Evolutionary conservation across 2,888 invertebrate genomes (phyloP).

Genomic region (Drosophila aldrichi): DNA sequence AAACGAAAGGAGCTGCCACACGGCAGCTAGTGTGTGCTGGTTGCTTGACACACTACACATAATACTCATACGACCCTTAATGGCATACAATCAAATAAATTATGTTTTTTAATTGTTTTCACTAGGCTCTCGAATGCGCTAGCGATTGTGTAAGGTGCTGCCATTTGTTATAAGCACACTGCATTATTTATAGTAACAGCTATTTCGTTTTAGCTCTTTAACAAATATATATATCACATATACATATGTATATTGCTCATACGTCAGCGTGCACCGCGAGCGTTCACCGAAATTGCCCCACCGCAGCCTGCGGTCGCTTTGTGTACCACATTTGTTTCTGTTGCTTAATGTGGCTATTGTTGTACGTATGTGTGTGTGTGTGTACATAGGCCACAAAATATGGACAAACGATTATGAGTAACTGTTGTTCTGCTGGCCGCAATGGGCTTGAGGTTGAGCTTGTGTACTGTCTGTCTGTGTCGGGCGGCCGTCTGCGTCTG

Average conservation of each 20-base stretch:
- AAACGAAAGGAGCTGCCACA: slow-evolving; percentile 37
- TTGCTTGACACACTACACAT: slow-evolving; percentile 5
- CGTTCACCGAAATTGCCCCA: slow-evolving; percentile 59
- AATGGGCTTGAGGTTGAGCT: slow-evolving; percentile 6
- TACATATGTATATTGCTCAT: slow-evolving; percentile 62
- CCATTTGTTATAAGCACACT: slow-evolving; percentile 21
- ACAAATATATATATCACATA: slow-evolving; percentile 33
- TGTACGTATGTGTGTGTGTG: not conserved
- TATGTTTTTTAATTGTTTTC: slow-evolving; percentile 34
- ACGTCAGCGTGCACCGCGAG: slow-evolving; percentile 40
- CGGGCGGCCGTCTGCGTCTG: slow-evolving; percentile 5
- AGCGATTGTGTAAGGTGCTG: slow-evolving; percentile 6
- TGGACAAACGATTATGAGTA: slow-evolving; percentile 79
- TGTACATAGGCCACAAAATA: slow-evolving; percentile 51
- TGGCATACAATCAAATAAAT: slow-evolving; percentile 29
- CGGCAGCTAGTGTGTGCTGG: not conserved
- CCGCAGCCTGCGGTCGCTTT: slow-evolving; percentile 67
- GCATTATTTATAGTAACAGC: slow-evolving; percentile 43
- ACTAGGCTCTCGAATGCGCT: slow-evolving; percentile 14
- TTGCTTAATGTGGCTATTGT: slow-evolving; percentile 32
- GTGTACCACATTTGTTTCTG: slow-evolving; percentile 36
- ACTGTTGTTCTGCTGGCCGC: slow-evolving; percentile 38
- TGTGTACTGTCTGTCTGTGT: slow-evolving; percentile 9
- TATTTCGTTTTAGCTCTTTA: slow-evolving; percentile 32
- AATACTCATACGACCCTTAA: slow-evolving; percentile 19